Conservation (phyloP, 2,888 invertebrate species). For the Nemurella pictetii region DNA sequence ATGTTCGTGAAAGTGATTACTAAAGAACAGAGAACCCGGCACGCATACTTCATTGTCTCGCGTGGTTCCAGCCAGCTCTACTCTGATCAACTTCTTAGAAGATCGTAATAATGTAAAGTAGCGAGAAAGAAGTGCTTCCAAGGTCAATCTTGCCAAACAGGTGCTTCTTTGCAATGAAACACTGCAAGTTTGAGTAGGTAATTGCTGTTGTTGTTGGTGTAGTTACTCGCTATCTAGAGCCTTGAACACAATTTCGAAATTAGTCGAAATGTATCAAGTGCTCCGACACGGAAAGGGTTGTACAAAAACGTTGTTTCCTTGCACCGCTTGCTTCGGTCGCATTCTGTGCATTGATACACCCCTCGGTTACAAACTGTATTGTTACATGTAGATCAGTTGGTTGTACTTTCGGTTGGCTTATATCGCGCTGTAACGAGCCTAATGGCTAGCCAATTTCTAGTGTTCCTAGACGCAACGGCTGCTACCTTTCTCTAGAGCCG, state of each 20-base stretch:
- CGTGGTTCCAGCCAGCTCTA: background rate
- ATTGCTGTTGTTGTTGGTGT: constrained; percentile 11
- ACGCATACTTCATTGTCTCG: constrained; percentile 6
- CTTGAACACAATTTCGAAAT: constrained; percentile 30
- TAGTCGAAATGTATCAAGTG: constrained; percentile 16
- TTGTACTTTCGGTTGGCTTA: background rate
- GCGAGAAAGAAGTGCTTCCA: constrained; percentile 2
- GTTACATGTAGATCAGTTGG: background rate
- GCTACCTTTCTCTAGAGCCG: background rate
- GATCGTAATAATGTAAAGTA: constrained; percentile 5
- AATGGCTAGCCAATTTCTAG: background rate
- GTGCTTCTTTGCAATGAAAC: constrained; percentile 26
- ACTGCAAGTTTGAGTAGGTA: constrained; percentile 13
- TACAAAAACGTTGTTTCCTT: constrained; percentile 3
- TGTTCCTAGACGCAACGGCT: background rate
- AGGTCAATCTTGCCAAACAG: constrained; percentile 17
- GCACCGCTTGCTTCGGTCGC: background rate
- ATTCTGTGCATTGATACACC: background rate
- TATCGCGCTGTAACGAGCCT: background rate
- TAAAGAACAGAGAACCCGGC: background rate
- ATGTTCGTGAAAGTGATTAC: background rate
- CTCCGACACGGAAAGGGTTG: constrained; percentile 2
- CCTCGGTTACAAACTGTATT: background rate
- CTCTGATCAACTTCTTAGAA: background rate
- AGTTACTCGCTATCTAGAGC: constrained; percentile 18